Percentiles rank a stretch among this genome's conserved stretches.
Evolutionary conservation across 2,113 vertebrate species (phyloP).

Genomic region (Ammodytes marinus): DNA sequence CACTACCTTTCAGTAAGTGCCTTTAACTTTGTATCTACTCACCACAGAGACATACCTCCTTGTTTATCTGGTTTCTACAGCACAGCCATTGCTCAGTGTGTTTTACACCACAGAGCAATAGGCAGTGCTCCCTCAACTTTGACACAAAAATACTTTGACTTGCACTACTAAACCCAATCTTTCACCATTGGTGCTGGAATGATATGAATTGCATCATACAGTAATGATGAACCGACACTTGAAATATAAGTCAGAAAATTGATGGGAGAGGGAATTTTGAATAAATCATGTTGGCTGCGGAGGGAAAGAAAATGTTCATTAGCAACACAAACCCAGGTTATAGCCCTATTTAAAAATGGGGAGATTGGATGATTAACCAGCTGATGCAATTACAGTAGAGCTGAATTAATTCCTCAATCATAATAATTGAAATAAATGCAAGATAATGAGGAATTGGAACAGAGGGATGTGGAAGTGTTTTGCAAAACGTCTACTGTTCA

Average conservation of each 20-base stretch:
- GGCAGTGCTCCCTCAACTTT: not conserved
- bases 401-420: conserved; percentile 62
- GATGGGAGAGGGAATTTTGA: conserved; percentile 39
- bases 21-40: conserved; percentile 15
- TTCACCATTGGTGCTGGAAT: conserved; percentile 13
- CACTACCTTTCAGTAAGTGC: conserved; percentile 14
- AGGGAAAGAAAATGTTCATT: conserved; percentile 42
- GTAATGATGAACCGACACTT: conserved; percentile 36
- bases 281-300: conserved; percentile 10
- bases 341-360: conserved; percentile 54
- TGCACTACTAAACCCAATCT: conserved; percentile 21
- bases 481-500: conserved; percentile 38
- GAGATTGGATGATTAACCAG: conserved; percentile 61
- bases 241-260: conserved; percentile 47
- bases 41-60: conserved; percentile 14
- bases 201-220: conserved; percentile 41
- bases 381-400: conserved; percentile 72
- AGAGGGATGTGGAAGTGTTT: conserved; percentile 36
- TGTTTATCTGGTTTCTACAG: conserved; percentile 9
- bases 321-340: conserved; percentile 55
- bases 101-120: not conserved
- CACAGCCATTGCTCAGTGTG: not conserved
- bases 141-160: conserved; percentile 31
- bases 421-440: conserved; percentile 67
- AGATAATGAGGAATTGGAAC: conserved; percentile 54